phyloP scores from a whole-genome alignment of 64 coral and sea anemone species.

The Stichodactyla mertensii region DNA sequence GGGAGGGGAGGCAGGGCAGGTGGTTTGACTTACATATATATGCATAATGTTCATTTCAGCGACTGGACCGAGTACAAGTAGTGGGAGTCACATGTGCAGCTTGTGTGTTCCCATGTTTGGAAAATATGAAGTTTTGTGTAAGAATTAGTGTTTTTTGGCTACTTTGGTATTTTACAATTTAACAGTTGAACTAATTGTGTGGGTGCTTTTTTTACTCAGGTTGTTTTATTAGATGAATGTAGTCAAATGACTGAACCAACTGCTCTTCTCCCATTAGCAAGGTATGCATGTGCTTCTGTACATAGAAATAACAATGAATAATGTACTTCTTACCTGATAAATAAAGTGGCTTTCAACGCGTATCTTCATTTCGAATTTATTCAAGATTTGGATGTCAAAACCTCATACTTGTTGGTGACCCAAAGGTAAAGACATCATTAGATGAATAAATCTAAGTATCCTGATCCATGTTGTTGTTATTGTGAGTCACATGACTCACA shows the following conservation, averaged over 20 bases:
- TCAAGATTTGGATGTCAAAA: constrained; percentile 90
- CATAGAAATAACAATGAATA: too few relatives aligned
- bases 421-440: constrained; percentile 57
- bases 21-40: too few relatives aligned
- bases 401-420: constrained; percentile 92
- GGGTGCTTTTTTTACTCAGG: constrained; percentile 25
- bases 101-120: constrained; percentile 79
- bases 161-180: too few relatives aligned
- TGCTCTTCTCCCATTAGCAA: constrained; percentile 82
- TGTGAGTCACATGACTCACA: too few relatives aligned
- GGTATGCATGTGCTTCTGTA: constrained; percentile 7
- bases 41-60: constrained; percentile 11
- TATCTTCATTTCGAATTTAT: background rate
- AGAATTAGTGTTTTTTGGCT: background rate
- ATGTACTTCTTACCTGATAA: background rate
- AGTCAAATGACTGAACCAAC: constrained; percentile 99
- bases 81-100: constrained; percentile 97
- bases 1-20: too few relatives aligned
- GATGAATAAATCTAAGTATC: too few relatives aligned
- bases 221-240: constrained; percentile 85
- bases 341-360: too few relatives aligned
- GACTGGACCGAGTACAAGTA: constrained; percentile 65
- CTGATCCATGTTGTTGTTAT: background rate
- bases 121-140: constrained; percentile 84
- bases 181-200: background rate